Percentiles rank a stretch among this genome's conserved stretches.
phyloP scores from a whole-genome alignment of 2,797 vertebrate genomes.

The Tauraco hartlaubi region DNA sequence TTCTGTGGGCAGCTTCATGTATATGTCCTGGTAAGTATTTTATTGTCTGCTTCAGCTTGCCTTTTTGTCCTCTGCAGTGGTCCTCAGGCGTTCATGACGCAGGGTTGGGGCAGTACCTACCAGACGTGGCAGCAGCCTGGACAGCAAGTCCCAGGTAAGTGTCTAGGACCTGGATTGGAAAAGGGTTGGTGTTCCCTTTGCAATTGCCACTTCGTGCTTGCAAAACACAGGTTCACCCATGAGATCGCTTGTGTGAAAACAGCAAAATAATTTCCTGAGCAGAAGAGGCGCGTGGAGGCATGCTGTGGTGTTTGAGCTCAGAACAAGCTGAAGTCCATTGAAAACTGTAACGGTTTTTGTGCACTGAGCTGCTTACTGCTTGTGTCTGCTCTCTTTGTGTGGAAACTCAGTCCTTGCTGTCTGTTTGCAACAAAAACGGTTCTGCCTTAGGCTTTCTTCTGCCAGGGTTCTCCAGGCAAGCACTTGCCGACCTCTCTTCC shows the following conservation, averaged over 20 bases:
- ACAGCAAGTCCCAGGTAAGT: conserved; percentile 97
- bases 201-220: not conserved
- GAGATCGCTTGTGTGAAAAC: not conserved
- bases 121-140: conserved; percentile 96
- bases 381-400: not conserved
- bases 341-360: not conserved
- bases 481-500: not conserved
- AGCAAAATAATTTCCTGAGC: not conserved
- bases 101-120: conserved; percentile 96
- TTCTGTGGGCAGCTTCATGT: not conserved
- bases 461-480: not conserved
- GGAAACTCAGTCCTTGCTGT: not conserved
- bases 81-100: conserved; percentile 94
- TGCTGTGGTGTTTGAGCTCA: not conserved
- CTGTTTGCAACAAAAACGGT: not conserved
- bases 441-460: not conserved
- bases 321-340: not conserved
- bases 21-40: not conserved
- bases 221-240: not conserved
- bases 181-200: not conserved
- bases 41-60: not conserved
- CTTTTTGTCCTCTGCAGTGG: conserved; percentile 81
- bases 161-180: not conserved
- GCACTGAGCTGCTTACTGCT: not conserved
- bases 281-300: not conserved